Base-by-base conservation (phyloP, 2,797 vertebrate species). In the Pygocentrus nattereri region DNA sequence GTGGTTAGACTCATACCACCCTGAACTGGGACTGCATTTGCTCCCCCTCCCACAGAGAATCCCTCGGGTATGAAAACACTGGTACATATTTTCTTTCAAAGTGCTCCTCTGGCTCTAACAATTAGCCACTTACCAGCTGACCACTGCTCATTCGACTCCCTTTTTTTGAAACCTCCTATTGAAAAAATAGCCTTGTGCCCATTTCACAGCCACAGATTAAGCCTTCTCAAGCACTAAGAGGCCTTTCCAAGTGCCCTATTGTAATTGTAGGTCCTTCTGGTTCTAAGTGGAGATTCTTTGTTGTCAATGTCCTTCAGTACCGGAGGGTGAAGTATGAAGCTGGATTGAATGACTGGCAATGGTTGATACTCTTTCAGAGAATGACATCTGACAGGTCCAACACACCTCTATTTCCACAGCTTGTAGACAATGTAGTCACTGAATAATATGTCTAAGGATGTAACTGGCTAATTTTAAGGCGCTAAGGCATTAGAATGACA, bases 221-320 rank as follows among this genome's bases (percentile, higher is more conserved):
- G 52, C 47, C 56, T 76, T 30, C 54, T 50, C 30, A 21, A 44
- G 54, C 25, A 23, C 31, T 25, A 13, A 47, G 12, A 50, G 74
- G 41, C 58, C 31, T 3, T 30, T 69, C 59, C 52, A 62, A 49
- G 72, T 30, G 7, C 62, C 61, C 54, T 12, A 3, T 34, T 72
- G 30, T 62, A 76, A 76, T 76, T 76, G 30, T 27, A 44, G n/a
- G 5, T 30, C 44, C 71, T 15, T 16, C 67, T 54, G 71, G 50
- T 30, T 21, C 52, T 50, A 16, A 59, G 4, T 81, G 64, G 54
- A 50, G 50, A 34, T 5, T 62, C 41, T 56, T 62, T 23, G 62
- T 69, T 31, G 50, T 23, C 19, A 21, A 5, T 19, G 21, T 38
- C 6, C 7, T 80, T 49, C 23, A 68, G 44, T 31, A 31, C 13